phyloP scores from a whole-genome alignment of 1,140 invertebrate genomes.

The Oreohelix idahoensis region DNA sequence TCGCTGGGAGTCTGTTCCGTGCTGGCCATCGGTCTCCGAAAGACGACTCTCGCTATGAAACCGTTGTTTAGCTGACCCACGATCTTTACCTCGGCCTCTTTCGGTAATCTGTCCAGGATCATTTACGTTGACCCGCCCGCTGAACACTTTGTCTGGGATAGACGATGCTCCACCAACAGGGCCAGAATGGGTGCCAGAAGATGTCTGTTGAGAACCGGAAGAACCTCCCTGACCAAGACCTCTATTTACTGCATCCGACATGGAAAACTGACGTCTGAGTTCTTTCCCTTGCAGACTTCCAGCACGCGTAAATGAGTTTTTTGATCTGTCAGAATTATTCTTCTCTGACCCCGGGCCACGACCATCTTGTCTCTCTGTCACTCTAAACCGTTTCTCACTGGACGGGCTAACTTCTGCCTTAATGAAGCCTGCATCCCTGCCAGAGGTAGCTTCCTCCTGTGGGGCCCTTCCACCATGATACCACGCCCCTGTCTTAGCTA shows the following conservation, averaged over 20 bases:
- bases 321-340: conserved; percentile 65
- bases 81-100: conserved; percentile 54
- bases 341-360: conserved; percentile 71
- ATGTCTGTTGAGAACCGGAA: conserved; percentile 38
- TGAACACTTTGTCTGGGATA: not conserved
- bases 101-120: conserved; percentile 54
- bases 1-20: conserved; percentile 32
- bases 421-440: conserved; percentile 52
- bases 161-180: not conserved
- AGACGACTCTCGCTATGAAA: conserved; percentile 57
- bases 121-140: conserved; percentile 48
- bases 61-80: conserved; percentile 53
- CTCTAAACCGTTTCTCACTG: conserved; percentile 60
- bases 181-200: not conserved
- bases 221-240: conserved; percentile 16
- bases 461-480: conserved; percentile 71
- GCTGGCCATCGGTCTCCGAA: conserved; percentile 56
- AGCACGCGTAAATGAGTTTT: conserved; percentile 78
- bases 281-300: conserved; percentile 75
- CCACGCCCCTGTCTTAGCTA: conserved; percentile 91
- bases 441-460: conserved; percentile 45
- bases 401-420: conserved; percentile 57
- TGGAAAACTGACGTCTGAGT: conserved; percentile 88
- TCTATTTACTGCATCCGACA: conserved; percentile 78
- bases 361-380: conserved; percentile 50